Percentiles rank a stretch among this genome's conserved stretches.
These are phyloP conservation scores for Dione juno DNA, from an alignment of 2,888 invertebrate species.

Conservation along the genomic window DNA sequence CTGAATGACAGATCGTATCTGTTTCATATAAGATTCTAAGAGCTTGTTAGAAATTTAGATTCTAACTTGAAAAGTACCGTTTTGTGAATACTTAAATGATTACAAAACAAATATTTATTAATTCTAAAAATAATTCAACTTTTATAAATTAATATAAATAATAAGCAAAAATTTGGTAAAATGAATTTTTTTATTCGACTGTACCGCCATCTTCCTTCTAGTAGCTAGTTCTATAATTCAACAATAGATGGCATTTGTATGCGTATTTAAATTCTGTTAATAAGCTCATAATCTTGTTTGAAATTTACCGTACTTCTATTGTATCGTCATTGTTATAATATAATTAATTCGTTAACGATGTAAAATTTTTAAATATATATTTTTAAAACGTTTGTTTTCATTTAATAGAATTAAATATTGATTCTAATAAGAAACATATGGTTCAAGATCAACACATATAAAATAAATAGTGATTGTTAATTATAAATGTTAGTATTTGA, in stretches of 20 bases:
- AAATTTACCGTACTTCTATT: not conserved
- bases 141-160: not conserved
- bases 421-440: not conserved
- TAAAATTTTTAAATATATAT: not conserved
- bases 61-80: not conserved
- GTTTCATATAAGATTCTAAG: not conserved
- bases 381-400: not conserved
- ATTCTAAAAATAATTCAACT: not conserved
- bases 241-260: constrained; percentile 39
- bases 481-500: not conserved
- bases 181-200: not conserved
- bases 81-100: not conserved
- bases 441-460: not conserved
- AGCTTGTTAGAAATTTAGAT: not conserved
- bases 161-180: no score
- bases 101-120: not conserved
- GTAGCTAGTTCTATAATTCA: constrained; percentile 37
- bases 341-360: no score
- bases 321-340: not conserved
- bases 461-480: not conserved
- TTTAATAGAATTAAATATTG: not conserved
- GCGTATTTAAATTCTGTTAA: not conserved
- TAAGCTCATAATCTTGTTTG: not conserved
- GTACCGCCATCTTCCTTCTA: constrained; percentile 46
- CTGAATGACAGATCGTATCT: no score